A percentile compares a stretch with the other conserved stretches of the same genome.
These are phyloP conservation scores for Chironex yamaguchii DNA, from an alignment of 30 jellyfish, hydroid and myxozoan species.

Conservation along the genomic window DNA sequence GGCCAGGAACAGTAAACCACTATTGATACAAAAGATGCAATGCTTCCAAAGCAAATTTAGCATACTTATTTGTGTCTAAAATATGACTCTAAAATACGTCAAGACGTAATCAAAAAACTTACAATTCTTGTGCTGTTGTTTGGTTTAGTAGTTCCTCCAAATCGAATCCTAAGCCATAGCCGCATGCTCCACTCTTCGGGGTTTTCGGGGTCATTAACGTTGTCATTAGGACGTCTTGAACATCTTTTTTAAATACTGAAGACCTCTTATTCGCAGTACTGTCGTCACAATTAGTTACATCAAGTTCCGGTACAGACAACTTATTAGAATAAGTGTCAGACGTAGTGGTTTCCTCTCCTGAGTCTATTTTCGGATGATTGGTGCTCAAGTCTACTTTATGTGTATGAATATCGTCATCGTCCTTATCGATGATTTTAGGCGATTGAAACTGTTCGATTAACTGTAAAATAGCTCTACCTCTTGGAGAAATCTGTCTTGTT, in stretches of 20 bases:
- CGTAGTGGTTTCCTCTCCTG: background rate
- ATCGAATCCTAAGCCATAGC: conserved; percentile 96
- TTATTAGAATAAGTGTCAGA: no score
- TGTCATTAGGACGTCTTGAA: conserved; percentile 68
- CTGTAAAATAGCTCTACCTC: background rate
- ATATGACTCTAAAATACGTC: background rate
- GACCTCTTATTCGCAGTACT: no score
- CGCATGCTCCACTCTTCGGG: conserved; percentile 98
- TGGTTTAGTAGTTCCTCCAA: conserved; percentile 86
- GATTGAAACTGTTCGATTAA: background rate
- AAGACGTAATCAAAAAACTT: conserved; percentile 27
- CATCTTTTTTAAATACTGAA: background rate
- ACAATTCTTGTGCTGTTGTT: conserved; percentile 81
- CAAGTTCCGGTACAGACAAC: background rate
- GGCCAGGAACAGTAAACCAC: no score
- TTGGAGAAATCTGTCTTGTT: background rate
- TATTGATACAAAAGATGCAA: no score
- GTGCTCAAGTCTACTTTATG: background rate
- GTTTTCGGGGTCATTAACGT: conserved; percentile 82
- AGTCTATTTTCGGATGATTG: background rate
- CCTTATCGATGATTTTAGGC: background rate
- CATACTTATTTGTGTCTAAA: no score
- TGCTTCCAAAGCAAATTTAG: no score
- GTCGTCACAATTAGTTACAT: no score
- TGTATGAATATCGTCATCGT: background rate